Percentiles rank a stretch among this genome's conserved stretches.
Conservation (phyloP, 2,888 invertebrate species). For the Hirtodrosophila cameraria region DNA sequence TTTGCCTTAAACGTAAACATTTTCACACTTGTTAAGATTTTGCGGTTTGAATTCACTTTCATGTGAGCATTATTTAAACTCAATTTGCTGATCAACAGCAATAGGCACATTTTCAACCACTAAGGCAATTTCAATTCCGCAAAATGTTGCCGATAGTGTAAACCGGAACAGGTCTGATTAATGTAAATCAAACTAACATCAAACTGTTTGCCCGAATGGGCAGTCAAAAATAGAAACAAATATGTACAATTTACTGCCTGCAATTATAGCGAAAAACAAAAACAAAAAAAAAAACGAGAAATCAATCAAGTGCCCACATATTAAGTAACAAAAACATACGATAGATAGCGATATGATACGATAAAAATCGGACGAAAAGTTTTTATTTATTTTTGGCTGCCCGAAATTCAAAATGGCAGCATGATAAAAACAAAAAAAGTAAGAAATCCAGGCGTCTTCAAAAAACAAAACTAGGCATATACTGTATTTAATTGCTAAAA, state of each 20-base stretch:
- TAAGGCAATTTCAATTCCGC: too few species aligned
- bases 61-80: too few species aligned
- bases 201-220: slow-evolving; percentile 36
- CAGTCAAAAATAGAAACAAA: slow-evolving; percentile 49
- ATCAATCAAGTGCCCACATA: slow-evolving; percentile 67
- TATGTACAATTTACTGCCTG: slow-evolving; percentile 23
- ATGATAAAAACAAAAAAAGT: too few species aligned
- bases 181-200: slow-evolving; percentile 5
- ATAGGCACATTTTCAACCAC: too few species aligned
- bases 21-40: too few species aligned
- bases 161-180: too few species aligned
- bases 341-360: slow-evolving; percentile 36
- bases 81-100: too few species aligned
- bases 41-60: too few species aligned
- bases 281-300: slow-evolving; percentile 24
- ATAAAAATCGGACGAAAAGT: slow-evolving; percentile 8
- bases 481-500: slow-evolving; percentile 59
- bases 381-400: slow-evolving; percentile 59
- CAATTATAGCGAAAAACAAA: slow-evolving; percentile 14
- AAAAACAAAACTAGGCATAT: slow-evolving; percentile 56
- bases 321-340: slow-evolving; percentile 21
- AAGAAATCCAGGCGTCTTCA: slow-evolving; percentile 72
- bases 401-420: slow-evolving; percentile 34
- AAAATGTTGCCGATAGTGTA: too few species aligned
- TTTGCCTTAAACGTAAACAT: too few species aligned